Base-by-base conservation (phyloP, 2,113 vertebrate genomes). In the Syngnathus floridae region DNA sequence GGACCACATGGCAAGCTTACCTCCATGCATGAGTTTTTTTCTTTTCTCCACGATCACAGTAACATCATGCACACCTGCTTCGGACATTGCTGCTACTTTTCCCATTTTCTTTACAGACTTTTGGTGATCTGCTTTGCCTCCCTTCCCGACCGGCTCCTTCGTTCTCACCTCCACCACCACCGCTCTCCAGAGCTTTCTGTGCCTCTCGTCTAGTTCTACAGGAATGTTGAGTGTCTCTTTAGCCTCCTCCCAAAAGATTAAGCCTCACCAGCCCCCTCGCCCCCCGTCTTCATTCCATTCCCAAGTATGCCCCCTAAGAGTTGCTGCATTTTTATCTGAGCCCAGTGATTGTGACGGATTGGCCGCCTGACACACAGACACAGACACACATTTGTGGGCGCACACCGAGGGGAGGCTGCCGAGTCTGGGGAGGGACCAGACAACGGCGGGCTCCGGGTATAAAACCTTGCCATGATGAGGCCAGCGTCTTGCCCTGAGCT, bases 271-370 rank as follows among this genome's bases (percentile, higher is more conserved):
- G 63, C 57, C 66, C 64, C 60, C 41, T 64, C 55, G 56, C 51
- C 21, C 45, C 64, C 54, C 60, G 26, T 52, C 77, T 60, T 81
- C 86, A 90, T 87, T 87, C 87, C 82, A 78, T 77, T 84, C 78
- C 77, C 78, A 80, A 87, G 85, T 86, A 81, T 84, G 78, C 73
- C 82, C 82, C 77, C 79, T 76, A 84, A 87, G 84, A 88, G 86
- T 78, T 79, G 81, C 64, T 14, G 77, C 88, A 86, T 89, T 86
- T 88, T 86, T 88, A 88, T 88, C 86, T 87, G 85, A 89, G 88
- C 88, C 80, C 0, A 43, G 82, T 80, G 86, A 86, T 88, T 89
- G 86, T 85, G 84, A 88, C 77, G 82, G 88, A 89, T 87, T 85
- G 79, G 76, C 75, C 78, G 80, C 85, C 84, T 79, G 84, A 84